Conservation (phyloP, 2,797 vertebrate species). For the Siniperca undulata region DNA sequence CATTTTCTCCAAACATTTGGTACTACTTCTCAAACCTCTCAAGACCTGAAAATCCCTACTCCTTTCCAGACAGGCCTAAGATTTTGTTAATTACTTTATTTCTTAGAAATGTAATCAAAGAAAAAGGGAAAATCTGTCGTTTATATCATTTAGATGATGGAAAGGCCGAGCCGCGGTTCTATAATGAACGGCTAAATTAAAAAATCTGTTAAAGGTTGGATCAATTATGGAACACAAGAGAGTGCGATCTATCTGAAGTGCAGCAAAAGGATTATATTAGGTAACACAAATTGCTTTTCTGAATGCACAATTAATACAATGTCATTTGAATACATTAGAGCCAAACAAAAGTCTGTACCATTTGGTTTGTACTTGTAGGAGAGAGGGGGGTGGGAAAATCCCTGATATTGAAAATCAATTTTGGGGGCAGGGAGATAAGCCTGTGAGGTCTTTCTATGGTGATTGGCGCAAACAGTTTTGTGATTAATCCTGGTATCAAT, state of each 20-base stretch:
- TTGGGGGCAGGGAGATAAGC: constrained; percentile 36
- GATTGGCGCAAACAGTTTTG: constrained; percentile 23
- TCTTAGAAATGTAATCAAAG: not conserved
- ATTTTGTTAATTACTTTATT: constrained; percentile 1
- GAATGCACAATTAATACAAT: constrained; percentile 55
- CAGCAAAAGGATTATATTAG: constrained; percentile 34
- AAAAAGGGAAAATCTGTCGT: not conserved
- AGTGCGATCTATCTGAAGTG: constrained; percentile 41
- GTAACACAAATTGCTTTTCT: constrained; percentile 50
- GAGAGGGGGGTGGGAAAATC: not conserved
- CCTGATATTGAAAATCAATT: constrained; percentile 50
- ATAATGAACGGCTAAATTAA: constrained; percentile 35
- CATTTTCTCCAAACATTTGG: not conserved
- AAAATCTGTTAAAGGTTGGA: constrained; percentile 29
- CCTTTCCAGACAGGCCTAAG: not conserved
- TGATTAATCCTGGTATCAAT: constrained; percentile 59
- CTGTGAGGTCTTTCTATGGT: constrained; percentile 15
- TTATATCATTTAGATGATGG: constrained; percentile 20
- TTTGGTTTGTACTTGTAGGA: constrained; percentile 20
- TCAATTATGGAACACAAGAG: constrained; percentile 38
- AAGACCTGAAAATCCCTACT: not conserved
- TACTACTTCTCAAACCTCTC: not conserved
- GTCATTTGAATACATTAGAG: constrained; percentile 64
- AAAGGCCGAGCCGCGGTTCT: not conserved
- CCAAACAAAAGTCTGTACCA: constrained; percentile 27